Evolutionary conservation across 2,797 vertebrate genomes (phyloP), one percentile per base, ranked within the genome.

Genomic region (Brachyrhaphis roseni): DNA sequence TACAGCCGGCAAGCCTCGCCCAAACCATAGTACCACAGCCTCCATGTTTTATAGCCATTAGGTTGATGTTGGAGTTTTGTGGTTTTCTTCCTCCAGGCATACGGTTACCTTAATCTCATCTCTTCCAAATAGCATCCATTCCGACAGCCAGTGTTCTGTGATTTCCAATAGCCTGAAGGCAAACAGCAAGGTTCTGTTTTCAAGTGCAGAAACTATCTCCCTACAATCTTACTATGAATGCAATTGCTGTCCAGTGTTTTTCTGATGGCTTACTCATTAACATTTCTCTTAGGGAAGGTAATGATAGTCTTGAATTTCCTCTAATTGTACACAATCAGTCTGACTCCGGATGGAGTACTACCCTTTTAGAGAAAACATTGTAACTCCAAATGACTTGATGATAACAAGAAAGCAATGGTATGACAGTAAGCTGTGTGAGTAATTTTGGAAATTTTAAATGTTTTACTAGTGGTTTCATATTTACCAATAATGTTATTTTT

Each of bases 381-480:
- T 26, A 68, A 70, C 66, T 43, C 62, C 8, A 2, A n/a, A 45
- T 70, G 11, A 41, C 66, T 45, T 43, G 12, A 70, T 3, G 11
- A 45, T 26, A n/a, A 13, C 18, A 70, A n/a, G 23, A 70, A 70
- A 43, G 23, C 36, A 41, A 23, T 41, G 8, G 20, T 12, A 39
- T 26, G 64, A 39, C 11, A 36, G 39, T 64, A 5, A 46, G 49
- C 31, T 34, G 36, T 74, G 75, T 34, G 1, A 70, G 43, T 39
- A 47, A 47, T 68, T 45, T 77, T 2, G 55, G 34, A 16, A 39
- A 76, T 74, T 84, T 73, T n/a, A 68, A 66, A 74, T 31, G 62
- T 0, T 78, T 64, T 46, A n/a, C 49, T 16, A 8, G 26, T 43
- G 36, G 10, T 47, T 72, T 55, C 72, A 13, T 4, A 57, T 66